Conservation (phyloP, 2,888 invertebrate species). For the Heteropelma amictum region DNA sequence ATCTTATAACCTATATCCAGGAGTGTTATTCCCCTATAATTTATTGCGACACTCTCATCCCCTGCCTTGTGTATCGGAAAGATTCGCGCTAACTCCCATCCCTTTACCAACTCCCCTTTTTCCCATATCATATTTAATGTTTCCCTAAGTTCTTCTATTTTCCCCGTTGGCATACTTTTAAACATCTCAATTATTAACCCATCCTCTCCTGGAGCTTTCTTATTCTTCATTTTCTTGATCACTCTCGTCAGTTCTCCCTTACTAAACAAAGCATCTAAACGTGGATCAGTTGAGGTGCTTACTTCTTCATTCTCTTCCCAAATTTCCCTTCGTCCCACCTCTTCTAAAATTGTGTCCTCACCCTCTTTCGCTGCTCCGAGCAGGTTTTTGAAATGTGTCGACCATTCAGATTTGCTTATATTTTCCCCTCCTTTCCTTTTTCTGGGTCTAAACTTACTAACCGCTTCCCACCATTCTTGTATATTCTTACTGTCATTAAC, state of each 20-base stretch:
- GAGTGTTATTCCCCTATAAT: conserved; percentile 27
- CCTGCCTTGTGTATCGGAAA: conserved; percentile 19
- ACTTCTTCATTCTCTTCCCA: neutral
- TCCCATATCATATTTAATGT: neutral
- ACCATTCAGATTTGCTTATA: conserved; percentile 8
- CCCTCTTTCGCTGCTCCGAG: neutral
- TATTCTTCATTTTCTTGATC: neutral
- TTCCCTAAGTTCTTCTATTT: neutral
- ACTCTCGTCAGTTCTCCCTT: neutral
- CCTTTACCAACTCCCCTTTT: neutral
- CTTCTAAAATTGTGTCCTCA: neutral
- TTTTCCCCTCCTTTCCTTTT: neutral
- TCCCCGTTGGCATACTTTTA: neutral
- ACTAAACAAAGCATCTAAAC: neutral
- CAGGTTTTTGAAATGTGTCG: neutral
- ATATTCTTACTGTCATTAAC: neutral
- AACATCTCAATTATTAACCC: conserved; percentile 2
- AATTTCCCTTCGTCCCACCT: neutral
- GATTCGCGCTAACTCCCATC: conserved; percentile 13
- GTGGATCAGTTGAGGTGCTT: neutral
- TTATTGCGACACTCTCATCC: neutral
- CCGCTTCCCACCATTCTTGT: conserved; percentile 23
- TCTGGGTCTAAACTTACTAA: conserved; percentile 1
- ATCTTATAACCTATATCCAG: conserved; percentile 33
- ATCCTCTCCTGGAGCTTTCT: conserved; percentile 22